Evolutionary conservation across 2,113 vertebrate genomes (phyloP), one percentile per base, ranked within the genome.

Genomic region (Carassius auratus): DNA sequence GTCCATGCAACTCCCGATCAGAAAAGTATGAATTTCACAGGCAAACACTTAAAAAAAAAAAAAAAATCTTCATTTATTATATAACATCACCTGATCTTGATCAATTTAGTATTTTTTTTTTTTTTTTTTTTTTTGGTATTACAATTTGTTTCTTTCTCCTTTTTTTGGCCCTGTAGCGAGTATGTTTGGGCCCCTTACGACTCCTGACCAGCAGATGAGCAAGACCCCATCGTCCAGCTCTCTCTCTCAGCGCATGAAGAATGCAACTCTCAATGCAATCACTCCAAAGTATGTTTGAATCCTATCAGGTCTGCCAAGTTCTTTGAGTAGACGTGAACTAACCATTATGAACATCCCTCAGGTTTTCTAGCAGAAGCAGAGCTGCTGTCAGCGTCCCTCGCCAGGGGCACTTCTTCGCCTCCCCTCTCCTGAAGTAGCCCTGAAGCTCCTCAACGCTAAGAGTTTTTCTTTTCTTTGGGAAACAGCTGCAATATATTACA

Each of bases 211-310:
- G 83, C 97, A 98, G 89, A 89, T 99, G 89, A 93, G 88, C 89
- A 99, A 99, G 93, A 99, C 97, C 0, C 96, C 97, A 0, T 99
- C 97, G 0, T 97, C 97, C 52, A 98, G 96, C 91, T 99, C 98
- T 21, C 90, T 99, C 85, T 97, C 97, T 3, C 97, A 98, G 90
- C 95, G 95, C 81, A 94, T 99, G 87, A 95, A 93, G 48, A 97
- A 95, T 42, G 96, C 96, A 61, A 93, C 97, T 85, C 91, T 92
- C 91, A 94, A 89, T 3, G 88, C 59, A 77, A 97, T 94, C 90
- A 99, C 98, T 1, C 97, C 98, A 69, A 98, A 92, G 98, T 99
- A 91, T 91, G 94, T 87, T 64, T 59, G 21, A 12, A 23, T 30
- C 26, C 3, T 12, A 50, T 17, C 2, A 4, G 45, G 71, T 13